phyloP scores from a whole-genome alignment of 2,113 vertebrate genomes.

The Promerops cafer region DNA sequence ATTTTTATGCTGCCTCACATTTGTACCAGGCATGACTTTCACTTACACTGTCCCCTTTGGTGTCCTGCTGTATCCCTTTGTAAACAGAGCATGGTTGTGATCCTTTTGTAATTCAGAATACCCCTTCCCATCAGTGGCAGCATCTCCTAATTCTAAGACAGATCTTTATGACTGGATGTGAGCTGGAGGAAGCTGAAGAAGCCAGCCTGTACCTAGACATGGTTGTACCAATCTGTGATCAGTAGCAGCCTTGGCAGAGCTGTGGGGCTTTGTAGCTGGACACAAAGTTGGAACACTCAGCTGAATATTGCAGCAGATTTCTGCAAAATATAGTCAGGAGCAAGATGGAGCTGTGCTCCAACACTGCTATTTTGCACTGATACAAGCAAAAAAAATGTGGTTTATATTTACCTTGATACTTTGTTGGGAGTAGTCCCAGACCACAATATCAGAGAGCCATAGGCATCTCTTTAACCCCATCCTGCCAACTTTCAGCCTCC shows the following conservation, averaged over 20 bases:
- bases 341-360: not conserved
- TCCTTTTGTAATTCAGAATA: not conserved
- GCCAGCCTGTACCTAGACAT: not conserved
- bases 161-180: not conserved
- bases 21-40: not conserved
- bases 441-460: not conserved
- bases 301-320: not conserved
- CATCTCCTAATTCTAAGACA: not conserved
- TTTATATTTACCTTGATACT: not conserved
- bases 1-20: not conserved
- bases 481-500: not conserved
- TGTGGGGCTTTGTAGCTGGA: not conserved
- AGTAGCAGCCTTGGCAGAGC: not conserved
- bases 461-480: not conserved
- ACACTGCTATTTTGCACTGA: not conserved
- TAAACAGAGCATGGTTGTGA: not conserved
- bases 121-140: not conserved
- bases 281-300: fast-evolving
- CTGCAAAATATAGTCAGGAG: not conserved
- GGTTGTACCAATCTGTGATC: not conserved
- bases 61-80: not conserved
- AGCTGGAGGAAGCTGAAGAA: not conserved
- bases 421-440: not conserved
- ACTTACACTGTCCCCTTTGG: not conserved
- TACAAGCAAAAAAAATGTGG: not conserved